Base-by-base conservation (phyloP, 1,140 invertebrate species). In the Philopotamus ludificatus region DNA sequence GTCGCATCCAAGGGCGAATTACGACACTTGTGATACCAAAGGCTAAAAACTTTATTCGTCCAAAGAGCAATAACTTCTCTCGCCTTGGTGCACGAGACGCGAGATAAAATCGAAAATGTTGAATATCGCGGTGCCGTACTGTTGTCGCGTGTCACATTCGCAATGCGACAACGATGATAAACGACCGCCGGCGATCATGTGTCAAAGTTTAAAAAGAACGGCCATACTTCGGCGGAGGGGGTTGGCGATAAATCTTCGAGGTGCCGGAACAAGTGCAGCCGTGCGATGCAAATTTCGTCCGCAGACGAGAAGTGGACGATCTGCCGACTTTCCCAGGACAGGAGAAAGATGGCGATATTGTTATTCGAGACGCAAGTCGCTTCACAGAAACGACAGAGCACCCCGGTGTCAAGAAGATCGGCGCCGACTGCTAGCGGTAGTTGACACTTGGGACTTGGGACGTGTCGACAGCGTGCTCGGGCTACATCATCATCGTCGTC, bases 391-490 rank as follows among this genome's bases (percentile, higher is more conserved):
- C 34, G 18, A 2, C 26, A 57, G 54, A n/a, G 12, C 50, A 21
- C 50, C 20, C 28, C 50, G 28, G 23, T 39, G 23, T 15, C 3
- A 22, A n/a, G 18, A 12, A 10, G 20, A 20, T 54, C 42, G 57
- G 57, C 57, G 57, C 57, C 57, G n/a, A 1, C 42, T 7, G 42
- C 57, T 60, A 60, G 57, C 57, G 57, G 57, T 60, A 60, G 57
- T 60, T 60, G 57, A 60, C 57, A 60, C 42, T 60, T 58, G 45
- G n/a, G n/a, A n/a, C n/a, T n/a, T n/a, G n/a, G n/a, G n/a, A n/a
- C n/a, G n/a, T n/a, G n/a, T n/a, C n/a, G n/a, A n/a, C n/a, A n/a
- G n/a, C n/a, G n/a, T n/a, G n/a, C n/a, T n/a, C n/a, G n/a, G n/a
- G n/a, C n/a, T n/a, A n/a, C n/a, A n/a, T n/a, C n/a, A n/a, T n/a